These are phyloP conservation scores for Aleiodes alternator DNA, from an alignment of 2,888 invertebrate species.

Conservation along the genomic window DNA sequence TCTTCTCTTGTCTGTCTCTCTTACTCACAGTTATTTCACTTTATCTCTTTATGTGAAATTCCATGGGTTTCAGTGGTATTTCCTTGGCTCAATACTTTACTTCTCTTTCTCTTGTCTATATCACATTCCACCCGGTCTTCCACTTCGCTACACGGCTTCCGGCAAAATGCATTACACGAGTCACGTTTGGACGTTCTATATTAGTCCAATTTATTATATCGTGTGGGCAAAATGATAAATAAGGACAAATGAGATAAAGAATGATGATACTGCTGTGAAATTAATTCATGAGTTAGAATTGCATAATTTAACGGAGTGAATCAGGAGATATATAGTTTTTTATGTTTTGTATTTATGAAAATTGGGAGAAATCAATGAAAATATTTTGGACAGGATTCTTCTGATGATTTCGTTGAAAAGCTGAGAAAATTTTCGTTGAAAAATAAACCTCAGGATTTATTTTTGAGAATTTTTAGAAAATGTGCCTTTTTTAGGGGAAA, in stretches of 20 bases:
- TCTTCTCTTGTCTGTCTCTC: not conserved
- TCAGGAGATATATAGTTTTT: too few relatives aligned
- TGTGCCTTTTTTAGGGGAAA: too few relatives aligned
- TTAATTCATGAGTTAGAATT: not conserved
- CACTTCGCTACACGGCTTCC: constrained; percentile 36
- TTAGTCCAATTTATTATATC: constrained; percentile 32
- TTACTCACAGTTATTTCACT: not conserved
- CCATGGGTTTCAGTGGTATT: constrained; percentile 7
- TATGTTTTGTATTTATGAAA: too few relatives aligned
- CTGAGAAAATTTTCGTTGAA: too few relatives aligned
- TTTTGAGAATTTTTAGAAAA: too few relatives aligned
- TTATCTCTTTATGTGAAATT: constrained; percentile 28
- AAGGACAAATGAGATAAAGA: constrained; percentile 31
- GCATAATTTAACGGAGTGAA: too few relatives aligned
- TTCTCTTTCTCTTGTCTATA: constrained; percentile 12
- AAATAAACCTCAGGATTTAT: too few relatives aligned
- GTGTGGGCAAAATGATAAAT: constrained; percentile 2
- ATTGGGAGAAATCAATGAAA: too few relatives aligned
- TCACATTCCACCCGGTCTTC: constrained; percentile 42
- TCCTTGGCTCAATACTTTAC: constrained; percentile 13
- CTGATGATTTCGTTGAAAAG: too few relatives aligned
- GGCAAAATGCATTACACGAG: constrained; percentile 25
- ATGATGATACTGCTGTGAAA: constrained; percentile 6
- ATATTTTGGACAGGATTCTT: too few relatives aligned
- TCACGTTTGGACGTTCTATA: constrained; percentile 14